Conservation (phyloP, 2,797 vertebrate genomes). For the Yasuhikotakia modesta region DNA sequence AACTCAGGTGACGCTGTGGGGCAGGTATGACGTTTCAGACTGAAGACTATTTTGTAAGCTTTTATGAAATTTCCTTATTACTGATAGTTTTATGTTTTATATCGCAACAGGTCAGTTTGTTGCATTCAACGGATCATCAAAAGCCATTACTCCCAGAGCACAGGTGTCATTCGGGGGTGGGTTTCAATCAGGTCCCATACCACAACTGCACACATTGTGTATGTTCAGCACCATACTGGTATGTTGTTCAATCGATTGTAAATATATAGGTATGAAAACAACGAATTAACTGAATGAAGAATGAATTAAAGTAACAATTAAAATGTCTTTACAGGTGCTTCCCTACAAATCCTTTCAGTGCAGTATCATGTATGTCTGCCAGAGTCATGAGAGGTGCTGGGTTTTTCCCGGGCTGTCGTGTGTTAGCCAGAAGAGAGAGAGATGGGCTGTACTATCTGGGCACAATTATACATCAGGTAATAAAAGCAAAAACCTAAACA, state of each 20-base stretch:
- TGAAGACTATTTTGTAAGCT: background rate
- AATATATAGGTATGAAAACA: background rate
- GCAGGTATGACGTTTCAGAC: background rate
- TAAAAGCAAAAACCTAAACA: slow-evolving; percentile 66
- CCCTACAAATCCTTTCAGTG: slow-evolving; percentile 53
- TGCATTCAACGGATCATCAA: slow-evolving; percentile 45
- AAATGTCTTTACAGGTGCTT: slow-evolving; percentile 69
- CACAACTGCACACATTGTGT: slow-evolving; percentile 4
- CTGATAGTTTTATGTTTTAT: slow-evolving; percentile 11
- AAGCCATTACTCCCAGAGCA: slow-evolving; percentile 8
- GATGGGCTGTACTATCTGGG: slow-evolving; percentile 83
- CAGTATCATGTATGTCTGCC: slow-evolving; percentile 47
- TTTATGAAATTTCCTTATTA: background rate
- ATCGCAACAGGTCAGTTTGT: slow-evolving; percentile 37
- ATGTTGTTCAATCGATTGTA: background rate
- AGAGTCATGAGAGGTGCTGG: slow-evolving; percentile 36
- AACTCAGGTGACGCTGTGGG: background rate
- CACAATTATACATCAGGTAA: slow-evolving; percentile 75
- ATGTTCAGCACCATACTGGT: slow-evolving; percentile 46
- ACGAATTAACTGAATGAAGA: no score
- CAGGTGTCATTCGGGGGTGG: background rate
- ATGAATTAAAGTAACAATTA: background rate
- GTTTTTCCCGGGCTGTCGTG: slow-evolving; percentile 67
- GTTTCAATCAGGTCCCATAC: slow-evolving; percentile 25
- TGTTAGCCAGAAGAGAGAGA: slow-evolving; percentile 78